Percentiles rank a stretch among this genome's conserved stretches.
phyloP scores from a whole-genome alignment of 2,888 invertebrate species.

The Brenthis hecate region DNA sequence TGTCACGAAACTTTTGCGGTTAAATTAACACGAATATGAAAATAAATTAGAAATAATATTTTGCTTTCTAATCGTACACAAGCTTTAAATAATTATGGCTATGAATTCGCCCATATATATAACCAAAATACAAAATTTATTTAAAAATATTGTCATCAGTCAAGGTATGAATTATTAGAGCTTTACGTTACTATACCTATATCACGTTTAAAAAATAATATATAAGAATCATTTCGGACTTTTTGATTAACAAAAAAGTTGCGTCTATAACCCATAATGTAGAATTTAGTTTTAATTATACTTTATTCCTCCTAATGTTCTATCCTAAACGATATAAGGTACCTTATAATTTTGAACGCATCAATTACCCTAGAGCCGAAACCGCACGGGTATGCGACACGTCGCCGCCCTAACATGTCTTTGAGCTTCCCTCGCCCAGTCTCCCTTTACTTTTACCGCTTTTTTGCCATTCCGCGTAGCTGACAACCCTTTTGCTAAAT shows the following conservation, averaged over 20 bases:
- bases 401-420: slow-evolving; percentile 75
- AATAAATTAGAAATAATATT: background rate
- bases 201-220: too few relatives aligned
- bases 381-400: slow-evolving; percentile 50
- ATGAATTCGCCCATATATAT: too few relatives aligned
- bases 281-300: background rate
- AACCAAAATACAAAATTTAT: too few relatives aligned
- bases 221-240: too few relatives aligned
- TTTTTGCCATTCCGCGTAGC: slow-evolving; percentile 68
- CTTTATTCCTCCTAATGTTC: slow-evolving; percentile 11
- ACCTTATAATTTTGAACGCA: slow-evolving; percentile 54
- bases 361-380: slow-evolving; percentile 62
- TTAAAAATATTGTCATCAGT: too few relatives aligned
- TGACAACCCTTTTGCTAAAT: slow-evolving; percentile 77
- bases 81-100: too few relatives aligned
- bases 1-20: slow-evolving; percentile 34
- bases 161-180: too few relatives aligned
- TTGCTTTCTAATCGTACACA: background rate
- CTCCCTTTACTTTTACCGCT: slow-evolving; percentile 45
- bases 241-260: too few relatives aligned
- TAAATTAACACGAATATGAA: slow-evolving; percentile 28
- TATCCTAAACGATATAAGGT: slow-evolving; percentile 23
- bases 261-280: too few relatives aligned
- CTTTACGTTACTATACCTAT: too few relatives aligned
- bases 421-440: slow-evolving; percentile 45